Base-by-base conservation (phyloP, 2,888 invertebrate species). In the Tortrix viridana region DNA sequence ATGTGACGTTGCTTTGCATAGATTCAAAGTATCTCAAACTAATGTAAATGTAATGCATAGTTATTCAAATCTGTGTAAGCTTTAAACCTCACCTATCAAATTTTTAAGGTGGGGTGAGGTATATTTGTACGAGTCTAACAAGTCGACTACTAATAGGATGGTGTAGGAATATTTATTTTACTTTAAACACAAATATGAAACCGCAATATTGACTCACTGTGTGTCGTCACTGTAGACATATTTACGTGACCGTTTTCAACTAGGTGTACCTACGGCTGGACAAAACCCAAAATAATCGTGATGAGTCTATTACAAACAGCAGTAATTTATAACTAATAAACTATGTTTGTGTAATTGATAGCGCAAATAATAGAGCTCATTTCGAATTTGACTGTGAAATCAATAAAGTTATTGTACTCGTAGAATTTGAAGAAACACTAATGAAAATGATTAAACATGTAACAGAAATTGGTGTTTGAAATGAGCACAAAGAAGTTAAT, bases 261-360 rank as follows among this genome's bases (percentile, higher is more conserved):
- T 3, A 12, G 32, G 32, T 19, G 16, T 22, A 18, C n/a, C n/a
- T n/a, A n/a, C 2, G 23, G 22, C 38, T 48, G 46, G 53, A 46
- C 60, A 23, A 60, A 60, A 9, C 37, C 38, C 22, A 37, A 47
- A 60, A 46, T 48, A 18, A 14, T 53, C 43, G 23, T 23, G 16
- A 44, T 38, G 46, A 52, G 14, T 20, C 18, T 18, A 53, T 22
- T 7, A 37, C 22, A 19, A 12, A 23, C n/a, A 18, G 43, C 48
- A 55, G 44, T 26, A 26, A 52, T 52, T 52, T 20, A 16, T 41
- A 44, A 52, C 38, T 7, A 52, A 60, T 55, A 12, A 41, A 26
- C 22, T 49, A 38, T 56, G 62, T 38, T 38, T 38, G 56, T 38
- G 23, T 52, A 62, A 62, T 57, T 32, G 49, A 37, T 19, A 32